Conservation (phyloP, 2,888 invertebrate genomes). For the Autographa gamma region DNA sequence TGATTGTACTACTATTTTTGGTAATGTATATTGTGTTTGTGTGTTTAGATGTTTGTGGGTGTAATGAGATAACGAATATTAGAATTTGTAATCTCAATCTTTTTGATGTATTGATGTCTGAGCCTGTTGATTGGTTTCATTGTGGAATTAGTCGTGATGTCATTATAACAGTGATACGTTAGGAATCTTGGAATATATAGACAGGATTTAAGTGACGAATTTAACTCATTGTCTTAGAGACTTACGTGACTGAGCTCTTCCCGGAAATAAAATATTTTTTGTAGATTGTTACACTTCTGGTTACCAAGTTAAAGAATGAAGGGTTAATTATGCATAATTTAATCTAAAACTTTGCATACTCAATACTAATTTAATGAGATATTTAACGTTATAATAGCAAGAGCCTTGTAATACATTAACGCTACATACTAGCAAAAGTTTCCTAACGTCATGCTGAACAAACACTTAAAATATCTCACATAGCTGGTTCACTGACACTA, state of each 20-base stretch:
- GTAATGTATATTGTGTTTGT: slow-evolving; percentile 54
- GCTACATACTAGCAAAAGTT: background rate
- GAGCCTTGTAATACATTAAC: background rate
- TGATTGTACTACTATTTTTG: slow-evolving; percentile 64
- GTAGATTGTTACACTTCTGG: background rate
- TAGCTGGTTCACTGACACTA: slow-evolving; percentile 36
- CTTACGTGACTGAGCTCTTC: too few relatives aligned
- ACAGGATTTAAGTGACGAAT: background rate
- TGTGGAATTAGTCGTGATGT: slow-evolving; percentile 11
- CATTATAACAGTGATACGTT: background rate
- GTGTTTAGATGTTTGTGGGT: slow-evolving; percentile 31
- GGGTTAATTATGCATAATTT: background rate
- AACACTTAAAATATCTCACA: background rate
- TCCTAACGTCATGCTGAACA: background rate
- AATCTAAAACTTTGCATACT: background rate
- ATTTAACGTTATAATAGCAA: background rate
- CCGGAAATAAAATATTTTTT: too few relatives aligned
- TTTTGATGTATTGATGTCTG: background rate
- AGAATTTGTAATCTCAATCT: slow-evolving; percentile 4
- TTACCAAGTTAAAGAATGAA: background rate
- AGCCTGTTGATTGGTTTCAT: background rate
- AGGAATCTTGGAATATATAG: background rate
- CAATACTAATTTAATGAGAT: background rate
- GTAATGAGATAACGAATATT: slow-evolving; percentile 2
- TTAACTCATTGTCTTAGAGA: too few relatives aligned